Conservation (phyloP, 2,888 invertebrate genomes). For the Brachycybe producta region DNA sequence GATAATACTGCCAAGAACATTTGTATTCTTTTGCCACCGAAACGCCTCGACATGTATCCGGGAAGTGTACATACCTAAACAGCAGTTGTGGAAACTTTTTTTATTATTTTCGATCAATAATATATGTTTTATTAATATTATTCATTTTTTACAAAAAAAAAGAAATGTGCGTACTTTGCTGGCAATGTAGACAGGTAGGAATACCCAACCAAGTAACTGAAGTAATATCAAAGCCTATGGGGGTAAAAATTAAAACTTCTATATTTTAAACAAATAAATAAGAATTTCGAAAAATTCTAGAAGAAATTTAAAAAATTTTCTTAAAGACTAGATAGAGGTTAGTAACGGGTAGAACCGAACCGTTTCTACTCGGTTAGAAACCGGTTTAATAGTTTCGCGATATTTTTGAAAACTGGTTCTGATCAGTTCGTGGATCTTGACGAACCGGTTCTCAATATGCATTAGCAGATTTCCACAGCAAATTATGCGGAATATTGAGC, state of each 20-base stretch:
- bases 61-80: constrained; percentile 34
- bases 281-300: too few relatives aligned
- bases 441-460: too few relatives aligned
- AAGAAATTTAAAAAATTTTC: too few relatives aligned
- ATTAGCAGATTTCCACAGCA: too few relatives aligned
- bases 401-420: too few relatives aligned
- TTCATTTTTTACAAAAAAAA: not conserved
- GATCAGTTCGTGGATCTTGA: too few relatives aligned
- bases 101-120: not conserved
- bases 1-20: constrained; percentile 34
- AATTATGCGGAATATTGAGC: too few relatives aligned
- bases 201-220: constrained; percentile 36
- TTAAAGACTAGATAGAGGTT: too few relatives aligned
- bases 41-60: constrained; percentile 36
- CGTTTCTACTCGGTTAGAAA: too few relatives aligned
- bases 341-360: too few relatives aligned
- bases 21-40: constrained; percentile 34
- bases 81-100: not conserved
- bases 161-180: constrained; percentile 28
- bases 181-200: constrained; percentile 36
- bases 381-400: too few relatives aligned
- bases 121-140: not conserved
- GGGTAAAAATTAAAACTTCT: constrained; percentile 12
- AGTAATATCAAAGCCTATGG: constrained; percentile 34
- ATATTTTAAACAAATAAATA: too few relatives aligned